Evolutionary conservation across 2,888 invertebrate species (phyloP), one percentile per base, ranked within the genome.

Genomic region (Lycocerus yunnanus): DNA sequence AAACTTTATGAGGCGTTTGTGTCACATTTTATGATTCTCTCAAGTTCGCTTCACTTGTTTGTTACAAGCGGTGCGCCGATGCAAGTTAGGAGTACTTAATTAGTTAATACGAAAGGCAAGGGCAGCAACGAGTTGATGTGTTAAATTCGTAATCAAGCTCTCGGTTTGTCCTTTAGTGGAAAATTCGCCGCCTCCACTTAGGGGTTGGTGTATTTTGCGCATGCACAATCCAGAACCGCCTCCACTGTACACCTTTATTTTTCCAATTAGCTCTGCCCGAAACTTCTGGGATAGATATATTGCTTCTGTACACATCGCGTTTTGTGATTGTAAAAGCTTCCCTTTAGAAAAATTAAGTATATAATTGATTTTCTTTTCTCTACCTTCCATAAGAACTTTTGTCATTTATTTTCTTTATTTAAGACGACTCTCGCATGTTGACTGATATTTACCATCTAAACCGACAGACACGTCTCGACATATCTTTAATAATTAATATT

Each of bases 191-290:
- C 82, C 80, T 80, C 80, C 81, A 81, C 71, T 79, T 77, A 81
- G 80, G 83, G 83, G 81, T 82, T 81, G 84, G 82, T 80, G 79
- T 80, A 78, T 80, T 83, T 82, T 80, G 85, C 85, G 85, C 86
- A 85, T 81, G 82, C 81, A 80, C 80, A 72, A 74, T 76, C 73
- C 75, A 68, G 73, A 85, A 83, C 86, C 86, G 87, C 85, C 86
- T 85, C 85, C 86, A 81, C 79, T 82, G 82, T 85, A 84, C 85
- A 86, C 85, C 85, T 85, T 84, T 84, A 84, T 84, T 86, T 83
- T 85, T 85, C 86, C 87, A 87, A 87, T 87, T 87, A 87, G 86
- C 86, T 84, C 76, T 68, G 74, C 74, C 73, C 72, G 18, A 58
- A 72, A 61, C 74, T 69, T 73, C 76, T 69, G 58, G 71, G 73